Percentiles rank a stretch among this genome's conserved stretches.
Conservation (phyloP, 2,888 invertebrate genomes). For the Hypsopygia costalis region DNA sequence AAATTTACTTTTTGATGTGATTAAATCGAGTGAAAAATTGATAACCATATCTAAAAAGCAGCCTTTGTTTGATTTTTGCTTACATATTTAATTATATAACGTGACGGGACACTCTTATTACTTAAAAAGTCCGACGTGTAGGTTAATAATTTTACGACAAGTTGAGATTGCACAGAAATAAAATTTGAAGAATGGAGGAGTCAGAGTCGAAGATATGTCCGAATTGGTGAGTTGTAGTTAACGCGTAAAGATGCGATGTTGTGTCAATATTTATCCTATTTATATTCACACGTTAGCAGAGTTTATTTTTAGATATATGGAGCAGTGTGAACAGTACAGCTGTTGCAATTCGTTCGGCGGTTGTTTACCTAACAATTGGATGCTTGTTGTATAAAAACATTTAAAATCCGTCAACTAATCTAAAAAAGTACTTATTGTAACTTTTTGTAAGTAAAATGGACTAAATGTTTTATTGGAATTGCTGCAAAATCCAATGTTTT, state of each 20-base stretch:
- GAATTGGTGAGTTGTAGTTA: constrained; percentile 69
- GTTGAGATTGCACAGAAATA: not conserved
- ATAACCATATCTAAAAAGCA: no score
- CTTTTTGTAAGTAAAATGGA: no score
- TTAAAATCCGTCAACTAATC: not conserved
- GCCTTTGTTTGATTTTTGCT: no score
- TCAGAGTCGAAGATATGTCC: constrained; percentile 64
- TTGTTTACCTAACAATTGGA: constrained; percentile 51
- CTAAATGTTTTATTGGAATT: no score
- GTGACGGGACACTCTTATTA: not conserved
- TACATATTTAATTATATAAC: not conserved
- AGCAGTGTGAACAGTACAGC: constrained; percentile 55
- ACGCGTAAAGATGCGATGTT: constrained; percentile 29
- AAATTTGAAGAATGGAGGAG: constrained; percentile 48
- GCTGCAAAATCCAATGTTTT: no score
- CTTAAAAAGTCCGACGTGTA: not conserved
- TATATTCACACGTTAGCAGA: constrained; percentile 53
- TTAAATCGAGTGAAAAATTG: no score
- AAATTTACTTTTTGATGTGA: constrained; percentile 5
- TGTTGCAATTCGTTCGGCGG: constrained; percentile 38
- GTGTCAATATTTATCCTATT: constrained; percentile 67
- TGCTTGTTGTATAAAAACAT: not conserved
- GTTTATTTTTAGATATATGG: constrained; percentile 72
- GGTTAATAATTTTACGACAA: constrained; percentile 8
- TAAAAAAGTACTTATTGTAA: no score